Evolutionary conservation across 2,113 vertebrate genomes (phyloP).

Genomic region (Spilogale gracilis): DNA sequence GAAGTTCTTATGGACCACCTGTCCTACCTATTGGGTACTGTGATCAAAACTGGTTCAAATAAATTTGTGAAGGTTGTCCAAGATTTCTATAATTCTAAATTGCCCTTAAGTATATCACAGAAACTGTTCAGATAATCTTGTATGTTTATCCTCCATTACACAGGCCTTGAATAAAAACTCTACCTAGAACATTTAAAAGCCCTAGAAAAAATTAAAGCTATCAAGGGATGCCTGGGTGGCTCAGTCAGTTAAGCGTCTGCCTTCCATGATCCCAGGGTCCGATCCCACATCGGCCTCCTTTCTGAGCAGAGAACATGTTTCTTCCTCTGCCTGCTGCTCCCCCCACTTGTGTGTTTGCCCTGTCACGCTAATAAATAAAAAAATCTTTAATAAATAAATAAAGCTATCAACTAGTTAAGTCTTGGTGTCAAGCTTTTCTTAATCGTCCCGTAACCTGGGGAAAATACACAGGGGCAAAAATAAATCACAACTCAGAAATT

Average conservation of each 20-base stretch:
- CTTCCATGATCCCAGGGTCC: background rate
- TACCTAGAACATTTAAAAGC: background rate
- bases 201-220: background rate
- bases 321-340: background rate
- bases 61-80: background rate
- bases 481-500: background rate
- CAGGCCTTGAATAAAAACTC: background rate
- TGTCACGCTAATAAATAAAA: background rate
- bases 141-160: background rate
- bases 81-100: background rate
- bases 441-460: background rate
- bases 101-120: background rate
- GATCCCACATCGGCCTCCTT: background rate
- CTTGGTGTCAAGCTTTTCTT: background rate
- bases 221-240: background rate
- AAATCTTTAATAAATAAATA: background rate
- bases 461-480: background rate
- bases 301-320: background rate
- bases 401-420: background rate
- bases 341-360: background rate
- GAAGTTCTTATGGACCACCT: background rate
- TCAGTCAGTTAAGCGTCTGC: background rate
- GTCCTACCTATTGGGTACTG: background rate
- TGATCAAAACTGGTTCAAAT: background rate
- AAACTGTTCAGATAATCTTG: slow-evolving; percentile 20